Conservation (phyloP, 1,140 invertebrate genomes). For the Brachionus sp. region DNA sequence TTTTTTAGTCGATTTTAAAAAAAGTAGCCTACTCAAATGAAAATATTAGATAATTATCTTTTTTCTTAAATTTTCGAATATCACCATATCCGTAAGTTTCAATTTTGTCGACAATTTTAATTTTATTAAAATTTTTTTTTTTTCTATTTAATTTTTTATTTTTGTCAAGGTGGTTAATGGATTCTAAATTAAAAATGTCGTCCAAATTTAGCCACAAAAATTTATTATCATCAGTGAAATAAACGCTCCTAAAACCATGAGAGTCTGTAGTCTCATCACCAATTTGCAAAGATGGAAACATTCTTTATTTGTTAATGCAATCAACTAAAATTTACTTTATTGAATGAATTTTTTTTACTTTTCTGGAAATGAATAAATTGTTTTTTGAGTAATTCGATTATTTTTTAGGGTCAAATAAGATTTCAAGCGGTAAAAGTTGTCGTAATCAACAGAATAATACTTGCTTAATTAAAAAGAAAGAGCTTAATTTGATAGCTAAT, state of each 20-base stretch:
- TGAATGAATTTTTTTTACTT: not conserved
- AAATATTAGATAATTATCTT: not conserved
- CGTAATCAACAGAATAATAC: not conserved
- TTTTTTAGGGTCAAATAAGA: not conserved
- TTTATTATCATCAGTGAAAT: constrained; percentile 31
- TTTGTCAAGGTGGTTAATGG: not conserved
- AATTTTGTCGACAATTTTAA: not conserved
- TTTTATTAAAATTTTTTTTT: not conserved
- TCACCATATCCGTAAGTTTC: not conserved
- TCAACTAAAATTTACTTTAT: not conserved
- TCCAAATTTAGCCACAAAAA: constrained; percentile 2
- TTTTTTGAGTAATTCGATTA: not conserved
- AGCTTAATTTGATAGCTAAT: not conserved
- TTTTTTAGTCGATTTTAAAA: not conserved
- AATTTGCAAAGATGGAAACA: constrained; percentile 13
- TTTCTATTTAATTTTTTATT: not conserved
- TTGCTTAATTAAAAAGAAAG: not conserved
- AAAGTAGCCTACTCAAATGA: not conserved
- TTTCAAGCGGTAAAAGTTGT: not conserved
- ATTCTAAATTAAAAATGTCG: not conserved
- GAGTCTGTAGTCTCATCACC: not conserved
- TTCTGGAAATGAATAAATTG: not conserved
- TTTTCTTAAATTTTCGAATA: constrained; percentile 27
- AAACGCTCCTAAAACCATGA: not conserved
- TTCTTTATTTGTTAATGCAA: not conserved